Conservation (phyloP, 2,797 vertebrate species). For the Acipenser oxyrinchus region DNA sequence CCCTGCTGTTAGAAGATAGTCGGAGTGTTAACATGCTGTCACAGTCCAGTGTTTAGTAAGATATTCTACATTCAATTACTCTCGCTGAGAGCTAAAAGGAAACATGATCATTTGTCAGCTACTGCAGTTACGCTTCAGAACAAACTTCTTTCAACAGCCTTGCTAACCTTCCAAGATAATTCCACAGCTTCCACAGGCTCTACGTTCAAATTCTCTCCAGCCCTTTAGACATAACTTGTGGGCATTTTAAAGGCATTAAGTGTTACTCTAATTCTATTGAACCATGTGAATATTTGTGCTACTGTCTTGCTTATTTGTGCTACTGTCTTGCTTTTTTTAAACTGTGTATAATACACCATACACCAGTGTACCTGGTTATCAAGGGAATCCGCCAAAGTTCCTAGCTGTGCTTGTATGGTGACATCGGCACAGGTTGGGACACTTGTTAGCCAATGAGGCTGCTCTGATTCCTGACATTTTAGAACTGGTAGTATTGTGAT, state of each 20-base stretch:
- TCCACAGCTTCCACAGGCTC: slow-evolving; percentile 27
- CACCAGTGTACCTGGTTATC: too few relatives aligned
- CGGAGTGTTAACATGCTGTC: slow-evolving; percentile 60
- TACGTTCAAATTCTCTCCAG: slow-evolving; percentile 12
- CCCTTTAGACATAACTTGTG: not conserved
- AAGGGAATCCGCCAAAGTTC: too few relatives aligned
- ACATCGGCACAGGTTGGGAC: too few relatives aligned
- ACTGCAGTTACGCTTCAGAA: slow-evolving; percentile 34
- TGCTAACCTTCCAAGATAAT: slow-evolving; percentile 31
- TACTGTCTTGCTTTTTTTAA: too few relatives aligned
- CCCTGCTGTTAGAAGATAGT: slow-evolving; percentile 69
- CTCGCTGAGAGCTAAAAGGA: slow-evolving; percentile 54
- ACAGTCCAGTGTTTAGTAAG: slow-evolving; percentile 57
- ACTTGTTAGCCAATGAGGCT: too few relatives aligned
- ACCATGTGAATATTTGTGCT: too few relatives aligned
- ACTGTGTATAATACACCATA: too few relatives aligned
- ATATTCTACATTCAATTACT: slow-evolving; percentile 65
- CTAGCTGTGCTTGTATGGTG: too few relatives aligned
- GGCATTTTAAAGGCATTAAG: not conserved
- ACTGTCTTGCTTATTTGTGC: too few relatives aligned
- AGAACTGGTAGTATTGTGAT: too few relatives aligned
- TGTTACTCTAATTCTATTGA: too few relatives aligned
- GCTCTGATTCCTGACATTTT: too few relatives aligned
- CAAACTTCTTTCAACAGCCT: slow-evolving; percentile 36
- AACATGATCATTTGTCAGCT: slow-evolving; percentile 55